These are phyloP conservation scores for Euglossa dilemma DNA, from an alignment of 1,140 invertebrate species.

Conservation along the genomic window DNA sequence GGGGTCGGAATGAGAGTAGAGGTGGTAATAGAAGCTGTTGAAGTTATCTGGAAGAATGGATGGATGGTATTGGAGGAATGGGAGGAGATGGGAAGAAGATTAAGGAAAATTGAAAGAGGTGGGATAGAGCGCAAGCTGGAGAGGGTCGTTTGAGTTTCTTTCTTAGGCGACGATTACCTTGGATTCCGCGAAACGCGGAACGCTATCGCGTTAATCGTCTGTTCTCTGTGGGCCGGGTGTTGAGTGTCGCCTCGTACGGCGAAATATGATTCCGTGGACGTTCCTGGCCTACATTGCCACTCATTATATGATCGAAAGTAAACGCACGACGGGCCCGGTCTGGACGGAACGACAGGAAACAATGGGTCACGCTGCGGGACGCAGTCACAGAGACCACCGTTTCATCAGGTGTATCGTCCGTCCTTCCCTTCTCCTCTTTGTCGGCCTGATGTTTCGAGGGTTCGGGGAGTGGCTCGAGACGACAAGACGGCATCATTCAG, in stretches of 20 bases:
- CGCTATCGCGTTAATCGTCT: constrained; percentile 80
- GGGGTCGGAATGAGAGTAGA: no score
- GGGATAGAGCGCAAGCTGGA: constrained; percentile 28
- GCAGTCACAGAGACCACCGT: constrained; percentile 24
- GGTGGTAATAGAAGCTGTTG: no score
- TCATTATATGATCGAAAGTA: constrained; percentile 74
- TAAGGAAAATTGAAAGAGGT: neutral
- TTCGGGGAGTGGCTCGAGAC: constrained; percentile 24
- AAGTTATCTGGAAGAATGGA: no score
- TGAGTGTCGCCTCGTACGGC: constrained; percentile 79
- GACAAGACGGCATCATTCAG: constrained; percentile 7
- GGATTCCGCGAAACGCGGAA: constrained; percentile 74
- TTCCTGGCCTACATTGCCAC: constrained; percentile 80
- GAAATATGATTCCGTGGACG: constrained; percentile 80
- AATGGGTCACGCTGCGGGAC: constrained; percentile 57
- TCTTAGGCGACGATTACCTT: constrained; percentile 62
- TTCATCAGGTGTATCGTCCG: constrained; percentile 36
- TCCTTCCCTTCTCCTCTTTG: neutral
- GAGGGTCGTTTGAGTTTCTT: constrained; percentile 49
- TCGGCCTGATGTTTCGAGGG: neutral
- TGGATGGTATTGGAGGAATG: no score
- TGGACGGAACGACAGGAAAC: constrained; percentile 57
- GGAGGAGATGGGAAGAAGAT: no score
- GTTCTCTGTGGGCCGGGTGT: constrained; percentile 75
- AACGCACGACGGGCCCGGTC: constrained; percentile 56